Percentiles rank a stretch among this genome's conserved stretches.
Conservation (phyloP, 2,113 vertebrate species). For the Mugil cephalus region DNA sequence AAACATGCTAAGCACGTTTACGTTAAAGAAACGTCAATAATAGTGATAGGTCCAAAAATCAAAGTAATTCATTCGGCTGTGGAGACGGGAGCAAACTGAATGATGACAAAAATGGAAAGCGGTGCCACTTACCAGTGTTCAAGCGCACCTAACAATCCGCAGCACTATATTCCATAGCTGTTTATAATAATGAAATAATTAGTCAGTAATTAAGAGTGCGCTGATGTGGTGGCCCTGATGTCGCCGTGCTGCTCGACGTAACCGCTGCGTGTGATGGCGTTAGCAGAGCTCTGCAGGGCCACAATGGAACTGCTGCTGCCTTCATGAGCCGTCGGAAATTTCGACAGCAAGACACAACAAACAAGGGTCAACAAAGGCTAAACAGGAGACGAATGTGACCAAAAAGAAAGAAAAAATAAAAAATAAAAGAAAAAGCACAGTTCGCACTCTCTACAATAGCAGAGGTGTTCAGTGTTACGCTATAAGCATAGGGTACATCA, state of each 20-base stretch:
- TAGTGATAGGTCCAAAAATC: constrained; percentile 28
- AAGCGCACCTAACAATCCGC: constrained; percentile 44
- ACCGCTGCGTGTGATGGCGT: constrained; percentile 76
- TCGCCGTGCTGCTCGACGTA: constrained; percentile 45
- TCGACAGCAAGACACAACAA: too few relatives aligned
- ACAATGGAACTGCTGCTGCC: constrained; percentile 61
- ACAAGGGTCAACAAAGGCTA: too few relatives aligned
- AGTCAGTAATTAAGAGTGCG: constrained; percentile 4
- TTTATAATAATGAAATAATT: not conserved
- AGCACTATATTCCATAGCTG: constrained; percentile 59
- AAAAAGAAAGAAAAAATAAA: too few relatives aligned
- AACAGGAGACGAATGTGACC: too few relatives aligned
- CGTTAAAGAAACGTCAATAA: constrained; percentile 19
- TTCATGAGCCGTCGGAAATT: constrained; percentile 49
- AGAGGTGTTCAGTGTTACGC: too few relatives aligned
- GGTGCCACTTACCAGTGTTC: constrained; percentile 62
- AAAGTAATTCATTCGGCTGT: constrained; percentile 43
- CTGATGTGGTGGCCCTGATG: constrained; percentile 25
- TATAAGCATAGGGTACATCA: too few relatives aligned
- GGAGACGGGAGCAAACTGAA: not conserved
- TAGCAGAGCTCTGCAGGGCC: constrained; percentile 71
- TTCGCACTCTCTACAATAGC: too few relatives aligned
- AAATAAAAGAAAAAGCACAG: too few relatives aligned
- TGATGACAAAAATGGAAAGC: not conserved
- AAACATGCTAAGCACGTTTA: constrained; percentile 5